These are phyloP conservation scores for Mythimna impura DNA, from an alignment of 2,888 invertebrate species.

Conservation along the genomic window DNA sequence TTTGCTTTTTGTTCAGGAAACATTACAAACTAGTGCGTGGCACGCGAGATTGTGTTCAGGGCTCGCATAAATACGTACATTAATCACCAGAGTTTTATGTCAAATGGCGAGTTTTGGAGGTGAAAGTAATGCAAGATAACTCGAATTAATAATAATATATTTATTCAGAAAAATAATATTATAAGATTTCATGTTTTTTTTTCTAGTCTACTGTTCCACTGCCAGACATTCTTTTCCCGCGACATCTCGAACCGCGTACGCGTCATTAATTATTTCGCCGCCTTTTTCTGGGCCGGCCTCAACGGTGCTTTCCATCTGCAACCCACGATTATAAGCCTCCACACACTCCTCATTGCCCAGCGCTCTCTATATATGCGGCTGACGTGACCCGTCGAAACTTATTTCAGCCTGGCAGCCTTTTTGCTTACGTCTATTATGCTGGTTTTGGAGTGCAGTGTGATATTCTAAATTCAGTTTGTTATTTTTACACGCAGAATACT, in stretches of 20 bases:
- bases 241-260: too few relatives aligned
- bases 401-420: neutral
- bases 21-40: constrained; percentile 61
- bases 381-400: neutral
- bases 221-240: too few relatives aligned
- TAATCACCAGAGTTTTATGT: constrained; percentile 51
- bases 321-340: too few relatives aligned
- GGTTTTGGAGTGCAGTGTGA: neutral
- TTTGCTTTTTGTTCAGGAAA: constrained; percentile 67
- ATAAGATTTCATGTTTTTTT: too few relatives aligned
- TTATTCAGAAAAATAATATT: too few relatives aligned
- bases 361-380: too few relatives aligned
- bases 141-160: neutral
- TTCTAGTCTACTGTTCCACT: too few relatives aligned
- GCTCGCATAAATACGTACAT: constrained; percentile 48
- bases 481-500: neutral
- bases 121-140: neutral
- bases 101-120: constrained; percentile 36
- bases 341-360: too few relatives aligned
- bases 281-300: too few relatives aligned
- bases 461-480: neutral
- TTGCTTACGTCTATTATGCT: neutral
- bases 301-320: too few relatives aligned
- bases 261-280: too few relatives aligned
- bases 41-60: constrained; percentile 69